Evolutionary conservation across 2,113 vertebrate genomes (phyloP).

Genomic region (Calyptomena viridis): DNA sequence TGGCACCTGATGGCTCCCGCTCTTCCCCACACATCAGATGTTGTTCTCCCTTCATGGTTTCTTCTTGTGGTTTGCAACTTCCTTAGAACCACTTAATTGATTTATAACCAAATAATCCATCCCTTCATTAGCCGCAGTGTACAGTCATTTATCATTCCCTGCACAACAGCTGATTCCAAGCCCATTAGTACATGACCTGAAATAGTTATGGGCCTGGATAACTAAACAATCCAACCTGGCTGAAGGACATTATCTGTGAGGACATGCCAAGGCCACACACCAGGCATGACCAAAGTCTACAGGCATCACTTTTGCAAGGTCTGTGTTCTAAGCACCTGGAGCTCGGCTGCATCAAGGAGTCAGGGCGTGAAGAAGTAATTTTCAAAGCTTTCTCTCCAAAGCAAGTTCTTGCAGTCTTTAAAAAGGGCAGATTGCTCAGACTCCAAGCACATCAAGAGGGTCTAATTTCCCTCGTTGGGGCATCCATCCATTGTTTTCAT

Average conservation of each 20-base stretch:
- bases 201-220: not conserved
- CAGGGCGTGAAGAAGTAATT: not conserved
- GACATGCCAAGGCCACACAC: not conserved
- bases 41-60: not conserved
- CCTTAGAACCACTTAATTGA: constrained; percentile 44
- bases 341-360: fast-evolving
- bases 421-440: not conserved
- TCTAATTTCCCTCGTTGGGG: not conserved
- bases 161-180: constrained; percentile 2
- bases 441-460: not conserved
- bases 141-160: constrained; percentile 31
- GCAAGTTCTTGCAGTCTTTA: not conserved
- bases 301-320: not conserved
- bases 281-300: not conserved
- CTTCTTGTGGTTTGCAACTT: constrained; percentile 1
- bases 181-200: constrained; percentile 28
- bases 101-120: constrained; percentile 50
- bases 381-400: not conserved
- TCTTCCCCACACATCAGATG: not conserved
- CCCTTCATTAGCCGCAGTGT: not conserved
- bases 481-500: not conserved
- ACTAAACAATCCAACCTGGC: not conserved
- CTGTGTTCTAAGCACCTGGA: fast-evolving
- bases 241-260: not conserved
- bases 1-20: not conserved